Evolutionary conservation across 2,888 invertebrate genomes (phyloP), one percentile per base, ranked within the genome.

Genomic region (Digitonthophagus gazella): DNA sequence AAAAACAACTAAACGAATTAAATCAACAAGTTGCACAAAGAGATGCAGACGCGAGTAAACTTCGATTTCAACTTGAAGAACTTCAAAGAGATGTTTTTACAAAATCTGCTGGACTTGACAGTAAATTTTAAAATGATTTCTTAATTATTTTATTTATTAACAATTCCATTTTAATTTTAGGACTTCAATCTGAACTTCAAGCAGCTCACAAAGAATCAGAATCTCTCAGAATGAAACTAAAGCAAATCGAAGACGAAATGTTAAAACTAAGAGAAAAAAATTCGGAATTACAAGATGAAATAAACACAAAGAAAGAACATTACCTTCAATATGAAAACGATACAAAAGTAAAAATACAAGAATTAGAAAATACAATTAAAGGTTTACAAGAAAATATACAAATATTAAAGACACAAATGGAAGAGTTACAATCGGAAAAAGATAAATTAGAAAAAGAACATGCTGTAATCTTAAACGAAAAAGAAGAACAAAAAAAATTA

Each of bases 151-250:
- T n/a, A 11, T 2, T 18, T 15, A 1, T 8, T 56, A 14, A 15
- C 3, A 56, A n/a, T 56, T 61, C 15, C 8, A 4, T 44, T 66
- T 66, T 71, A 68, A 44, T 77, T 81, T 3, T 84, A 90, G 90
- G 88, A 70, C 80, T 90, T 74, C 88, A 90, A 84, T 85, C 87
- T 76, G 89, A 90, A 76, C 80, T 90, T 15, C 86, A 86, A 72
- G 84, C 87, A n/a, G 88, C 90, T 0, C 86, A 87, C 81, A 90
- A 89, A 75, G 90, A 91, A 80, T 87, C 89, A 1, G 90, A 90
- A 77, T 80, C 86, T 72, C 84, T 88, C 19, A 81, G 87, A 15
- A 87, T 88, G 75, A 84, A 87, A 69, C 85, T 90, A 74, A 82
- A 86, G 18, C 86, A 86, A 2, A 78, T 90, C 72, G 90, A 90